Conservation (phyloP, 1,140 invertebrate genomes). For the Batillaria attramentaria region DNA sequence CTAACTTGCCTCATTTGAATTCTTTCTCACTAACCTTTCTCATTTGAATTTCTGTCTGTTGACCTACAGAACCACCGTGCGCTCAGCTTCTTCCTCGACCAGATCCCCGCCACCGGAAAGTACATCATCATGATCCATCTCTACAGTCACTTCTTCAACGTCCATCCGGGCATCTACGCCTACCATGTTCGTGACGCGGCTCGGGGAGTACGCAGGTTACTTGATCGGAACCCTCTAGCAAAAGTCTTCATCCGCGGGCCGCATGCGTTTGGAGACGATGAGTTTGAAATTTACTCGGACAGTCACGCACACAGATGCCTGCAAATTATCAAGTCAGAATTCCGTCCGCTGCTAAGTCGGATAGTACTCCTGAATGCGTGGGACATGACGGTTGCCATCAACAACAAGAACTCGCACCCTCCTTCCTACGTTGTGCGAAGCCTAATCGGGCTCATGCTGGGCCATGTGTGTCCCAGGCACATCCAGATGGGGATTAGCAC, state of each 20-base stretch:
- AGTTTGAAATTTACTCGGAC: background rate
- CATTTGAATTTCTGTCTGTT: too few species aligned
- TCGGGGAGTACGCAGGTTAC: slow-evolving; percentile 7
- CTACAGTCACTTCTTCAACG: slow-evolving; percentile 14
- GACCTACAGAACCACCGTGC: too few species aligned
- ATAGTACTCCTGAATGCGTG: slow-evolving; percentile 28
- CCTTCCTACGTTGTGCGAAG: background rate
- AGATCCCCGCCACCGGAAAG: slow-evolving; percentile 7
- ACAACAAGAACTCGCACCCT: slow-evolving; percentile 28
- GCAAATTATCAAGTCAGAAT: slow-evolving; percentile 9
- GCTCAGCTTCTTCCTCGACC: slow-evolving; percentile 1
- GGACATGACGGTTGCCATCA: slow-evolving; percentile 35
- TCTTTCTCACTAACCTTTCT: too few species aligned
- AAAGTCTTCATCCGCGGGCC: slow-evolving; percentile 29
- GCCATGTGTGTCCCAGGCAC: slow-evolving; percentile 19
- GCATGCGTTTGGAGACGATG: slow-evolving; percentile 3
- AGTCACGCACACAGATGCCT: background rate
- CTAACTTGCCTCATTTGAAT: too few species aligned
- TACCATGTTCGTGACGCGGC: background rate
- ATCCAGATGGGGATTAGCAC: too few species aligned
- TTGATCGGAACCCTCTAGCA: slow-evolving; percentile 16
- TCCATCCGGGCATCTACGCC: slow-evolving; percentile 3
- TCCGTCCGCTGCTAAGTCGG: slow-evolving; percentile 11
- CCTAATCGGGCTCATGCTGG: background rate
- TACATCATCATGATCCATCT: slow-evolving; percentile 33